Percentiles rank a stretch among this genome's conserved stretches.
These are phyloP conservation scores for Phainopepla nitens DNA, from an alignment of 2,113 vertebrate species.

Conservation along the genomic window DNA sequence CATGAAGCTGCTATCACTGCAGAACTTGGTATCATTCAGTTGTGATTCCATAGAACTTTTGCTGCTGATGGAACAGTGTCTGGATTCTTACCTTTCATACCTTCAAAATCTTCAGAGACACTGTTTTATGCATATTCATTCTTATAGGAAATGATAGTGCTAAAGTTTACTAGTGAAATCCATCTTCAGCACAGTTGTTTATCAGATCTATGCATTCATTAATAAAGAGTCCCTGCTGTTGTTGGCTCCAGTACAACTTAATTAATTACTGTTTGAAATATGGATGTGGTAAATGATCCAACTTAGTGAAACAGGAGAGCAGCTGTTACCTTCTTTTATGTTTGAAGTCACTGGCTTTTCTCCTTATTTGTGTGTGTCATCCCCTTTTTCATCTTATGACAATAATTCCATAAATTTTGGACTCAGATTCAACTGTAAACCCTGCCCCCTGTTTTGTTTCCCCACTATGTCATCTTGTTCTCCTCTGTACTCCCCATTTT, in stretches of 20 bases:
- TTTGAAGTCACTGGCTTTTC: conserved; percentile 26
- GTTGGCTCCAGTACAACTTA: conserved; percentile 39
- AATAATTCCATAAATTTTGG: conserved; percentile 27
- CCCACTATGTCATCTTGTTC: background rate
- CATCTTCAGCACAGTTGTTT: conserved; percentile 26
- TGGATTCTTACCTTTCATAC: background rate
- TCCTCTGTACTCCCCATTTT: background rate
- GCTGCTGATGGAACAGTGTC: background rate
- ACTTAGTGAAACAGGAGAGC: conserved; percentile 45
- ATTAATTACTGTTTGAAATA: conserved; percentile 59
- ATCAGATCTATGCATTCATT: conserved; percentile 43
- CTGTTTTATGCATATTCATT: background rate
- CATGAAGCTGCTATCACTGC: background rate
- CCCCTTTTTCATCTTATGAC: background rate
- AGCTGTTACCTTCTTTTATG: conserved; percentile 39
- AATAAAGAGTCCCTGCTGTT: conserved; percentile 50
- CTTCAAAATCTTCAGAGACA: background rate
- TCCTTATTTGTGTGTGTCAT: background rate
- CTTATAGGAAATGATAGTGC: background rate
- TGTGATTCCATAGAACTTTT: background rate
- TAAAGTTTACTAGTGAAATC: background rate
- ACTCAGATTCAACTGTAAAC: background rate
- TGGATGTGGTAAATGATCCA: conserved; percentile 53
- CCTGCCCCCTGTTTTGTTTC: background rate
- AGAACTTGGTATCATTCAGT: background rate